Base-by-base conservation (phyloP, 2,797 vertebrate species). In the Hipposideros larvatus region DNA sequence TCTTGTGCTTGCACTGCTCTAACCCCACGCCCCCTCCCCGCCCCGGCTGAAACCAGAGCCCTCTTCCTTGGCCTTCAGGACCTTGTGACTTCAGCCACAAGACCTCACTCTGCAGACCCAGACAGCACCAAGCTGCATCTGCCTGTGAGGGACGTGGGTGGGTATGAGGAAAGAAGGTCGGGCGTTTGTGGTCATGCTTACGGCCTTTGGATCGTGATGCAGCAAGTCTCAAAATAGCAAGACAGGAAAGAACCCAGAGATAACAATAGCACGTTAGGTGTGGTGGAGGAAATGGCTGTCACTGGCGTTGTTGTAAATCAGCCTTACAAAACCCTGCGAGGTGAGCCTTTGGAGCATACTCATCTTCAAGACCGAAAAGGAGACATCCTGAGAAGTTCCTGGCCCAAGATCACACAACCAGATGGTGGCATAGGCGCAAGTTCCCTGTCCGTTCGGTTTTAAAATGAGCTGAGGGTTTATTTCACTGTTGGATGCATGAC, bases 1-100 rank as follows among this genome's bases (percentile, higher is more conserved):
- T 19, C 0, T 11, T 4, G 0, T 0, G 0, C 0, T 15, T 28
- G 13, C 24, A 57, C 22, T 57, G 3, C 19, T 21, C 5, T 13
- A 10, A 14, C 37, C 3, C 5, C 37, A 37, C 0, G 0, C 14
- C 5, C 0, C 0, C 0, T 11, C 53, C 55, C 18, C 55, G 5
- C 24, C 3, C 0, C 9, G 1, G 3, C 26, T 75, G 90, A 26
- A 16, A 14, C 3, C 1, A 0, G 59, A 75, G 0, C 0, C 2
- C 0, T 28, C 10, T 21, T 51, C 2, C 7, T 34, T 41, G 31
- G 1, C 15, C 2, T 18, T 11, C 3, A 0, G 2, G 37, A 26
- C 0, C 15, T 37, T 48, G 82, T 73, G 74, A 10, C n/a, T 43
- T 84, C 11, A 13, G 14, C 84, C 59, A 2, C 48, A 2, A 26